Conservation (phyloP, 2,113 vertebrate genomes). For the Columba livia region DNA sequence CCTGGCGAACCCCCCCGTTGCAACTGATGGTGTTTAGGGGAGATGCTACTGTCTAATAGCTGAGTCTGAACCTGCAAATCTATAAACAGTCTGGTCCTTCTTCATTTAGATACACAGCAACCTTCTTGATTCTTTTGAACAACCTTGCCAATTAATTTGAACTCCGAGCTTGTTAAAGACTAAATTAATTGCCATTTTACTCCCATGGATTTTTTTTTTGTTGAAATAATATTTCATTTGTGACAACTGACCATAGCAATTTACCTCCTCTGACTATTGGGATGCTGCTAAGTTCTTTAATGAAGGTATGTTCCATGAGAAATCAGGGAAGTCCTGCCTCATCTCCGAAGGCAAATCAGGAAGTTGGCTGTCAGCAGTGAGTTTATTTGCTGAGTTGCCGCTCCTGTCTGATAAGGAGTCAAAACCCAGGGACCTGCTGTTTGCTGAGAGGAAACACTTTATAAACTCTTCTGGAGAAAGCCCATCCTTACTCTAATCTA, state of each 20-base stretch:
- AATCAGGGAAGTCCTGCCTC: neutral
- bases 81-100: neutral
- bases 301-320: fast-evolving
- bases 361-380: neutral
- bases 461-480: neutral
- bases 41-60: neutral
- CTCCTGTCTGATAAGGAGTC: neutral
- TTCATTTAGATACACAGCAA: fast-evolving
- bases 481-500: neutral
- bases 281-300: neutral
- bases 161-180: neutral
- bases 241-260: neutral
- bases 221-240: neutral
- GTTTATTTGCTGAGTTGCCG: neutral
- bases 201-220: neutral
- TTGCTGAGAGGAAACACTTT: neutral
- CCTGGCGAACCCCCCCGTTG: fast-evolving
- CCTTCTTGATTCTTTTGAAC: neutral
- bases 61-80: neutral
- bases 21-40: fast-evolving
- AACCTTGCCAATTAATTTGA: neutral
- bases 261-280: neutral
- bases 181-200: neutral
- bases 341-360: neutral
- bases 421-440: neutral